Percentiles rank a stretch among this genome's conserved stretches.
Conservation (phyloP, 37 sponge, comb jelly and placozoan species). For the Oopsacas minuta region DNA sequence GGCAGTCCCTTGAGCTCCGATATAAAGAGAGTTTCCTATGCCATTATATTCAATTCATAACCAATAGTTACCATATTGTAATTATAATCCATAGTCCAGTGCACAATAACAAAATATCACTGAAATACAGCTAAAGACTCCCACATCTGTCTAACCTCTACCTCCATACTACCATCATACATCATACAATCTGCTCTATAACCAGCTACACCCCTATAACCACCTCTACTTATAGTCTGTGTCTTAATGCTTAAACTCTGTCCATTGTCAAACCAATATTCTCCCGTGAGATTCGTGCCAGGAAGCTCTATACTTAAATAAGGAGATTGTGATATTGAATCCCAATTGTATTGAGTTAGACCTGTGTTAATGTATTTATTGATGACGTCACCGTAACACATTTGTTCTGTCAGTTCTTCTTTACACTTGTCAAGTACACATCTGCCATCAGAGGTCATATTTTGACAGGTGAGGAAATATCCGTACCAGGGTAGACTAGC, state of each 20-base stretch:
- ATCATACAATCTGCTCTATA: background rate
- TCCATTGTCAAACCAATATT: background rate
- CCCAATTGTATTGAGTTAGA: background rate
- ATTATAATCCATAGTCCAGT: too few species aligned
- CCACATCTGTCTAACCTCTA: background rate
- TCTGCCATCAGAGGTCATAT: background rate
- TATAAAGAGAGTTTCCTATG: background rate
- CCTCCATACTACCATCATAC: background rate
- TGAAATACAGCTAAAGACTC: background rate
- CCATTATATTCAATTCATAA: too few species aligned
- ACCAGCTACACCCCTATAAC: background rate
- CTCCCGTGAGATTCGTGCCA: background rate
- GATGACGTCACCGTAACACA: background rate
- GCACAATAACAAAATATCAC: too few species aligned
- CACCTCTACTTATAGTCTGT: background rate
- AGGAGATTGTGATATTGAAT: background rate
- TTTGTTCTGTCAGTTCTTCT: background rate
- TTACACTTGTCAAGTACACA: background rate
- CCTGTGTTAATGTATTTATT: background rate
- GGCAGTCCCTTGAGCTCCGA: background rate
- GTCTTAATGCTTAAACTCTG: background rate
- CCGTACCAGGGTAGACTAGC: slow-evolving; percentile 11
- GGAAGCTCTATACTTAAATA: background rate
- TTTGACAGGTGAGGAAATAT: background rate
- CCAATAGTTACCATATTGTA: too few species aligned